These are phyloP conservation scores for Andrena trimmerana DNA, from an alignment of 2,888 invertebrate species.

Conservation along the genomic window DNA sequence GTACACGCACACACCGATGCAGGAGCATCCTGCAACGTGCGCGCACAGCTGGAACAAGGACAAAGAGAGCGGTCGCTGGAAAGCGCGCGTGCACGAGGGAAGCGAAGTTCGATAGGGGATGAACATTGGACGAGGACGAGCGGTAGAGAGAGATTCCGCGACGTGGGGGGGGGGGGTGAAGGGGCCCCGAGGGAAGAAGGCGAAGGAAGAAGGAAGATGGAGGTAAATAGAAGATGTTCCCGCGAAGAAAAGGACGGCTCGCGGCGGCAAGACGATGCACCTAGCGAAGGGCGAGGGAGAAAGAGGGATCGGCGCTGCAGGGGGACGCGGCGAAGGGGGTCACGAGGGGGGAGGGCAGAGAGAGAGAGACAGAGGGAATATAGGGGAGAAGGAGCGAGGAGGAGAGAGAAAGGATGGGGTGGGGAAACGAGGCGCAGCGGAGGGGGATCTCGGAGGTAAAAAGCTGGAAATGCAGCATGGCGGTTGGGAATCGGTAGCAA, in stretches of 20 bases:
- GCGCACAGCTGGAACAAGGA: constrained; percentile 36
- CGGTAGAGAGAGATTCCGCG: not conserved
- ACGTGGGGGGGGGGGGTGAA: constrained; percentile 11
- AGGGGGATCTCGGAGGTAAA: constrained; percentile 75
- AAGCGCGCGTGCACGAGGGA: constrained; percentile 11
- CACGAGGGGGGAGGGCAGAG: constrained; percentile 27
- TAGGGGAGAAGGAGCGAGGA: constrained; percentile 35
- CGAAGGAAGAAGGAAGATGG: constrained; percentile 3
- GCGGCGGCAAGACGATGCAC: constrained; percentile 30
- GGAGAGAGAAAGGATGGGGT: constrained; percentile 49
- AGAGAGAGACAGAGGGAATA: constrained; percentile 29
- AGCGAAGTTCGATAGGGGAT: constrained; percentile 25
- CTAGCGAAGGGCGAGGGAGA: constrained; percentile 33
- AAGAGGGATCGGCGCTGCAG: constrained; percentile 26
- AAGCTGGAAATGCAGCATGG: constrained; percentile 83
- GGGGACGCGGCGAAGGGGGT: constrained; percentile 24
- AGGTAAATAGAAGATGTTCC: constrained; percentile 54
- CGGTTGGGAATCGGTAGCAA: constrained; percentile 81
- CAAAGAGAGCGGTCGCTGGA: constrained; percentile 21
- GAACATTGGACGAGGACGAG: constrained; percentile 44
- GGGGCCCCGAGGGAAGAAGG: not conserved
- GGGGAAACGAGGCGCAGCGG: constrained; percentile 58
- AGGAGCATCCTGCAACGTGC: not conserved
- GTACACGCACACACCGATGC: not conserved
- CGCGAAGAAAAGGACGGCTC: constrained; percentile 29